These are phyloP conservation scores for Campoplex capitator DNA, from an alignment of 2,888 invertebrate genomes.

Conservation along the genomic window DNA sequence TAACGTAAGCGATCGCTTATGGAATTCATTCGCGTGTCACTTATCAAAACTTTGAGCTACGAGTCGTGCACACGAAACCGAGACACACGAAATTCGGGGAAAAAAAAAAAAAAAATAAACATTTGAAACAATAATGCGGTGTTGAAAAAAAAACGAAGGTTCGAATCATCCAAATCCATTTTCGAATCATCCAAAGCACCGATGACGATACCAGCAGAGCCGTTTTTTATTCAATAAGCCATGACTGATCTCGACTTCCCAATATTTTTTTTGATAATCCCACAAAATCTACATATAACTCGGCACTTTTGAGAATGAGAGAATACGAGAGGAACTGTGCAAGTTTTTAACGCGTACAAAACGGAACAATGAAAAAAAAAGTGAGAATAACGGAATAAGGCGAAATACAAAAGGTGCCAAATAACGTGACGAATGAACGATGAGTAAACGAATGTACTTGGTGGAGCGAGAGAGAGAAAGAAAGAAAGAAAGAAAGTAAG, in stretches of 20 bases:
- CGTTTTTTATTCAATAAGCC: conserved; percentile 30
- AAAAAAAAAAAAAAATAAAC: not conserved
- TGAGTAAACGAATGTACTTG: not conserved
- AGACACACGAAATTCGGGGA: too few species aligned
- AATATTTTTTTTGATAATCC: conserved; percentile 72
- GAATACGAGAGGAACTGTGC: not conserved
- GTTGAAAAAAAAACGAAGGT: conserved; percentile 20
- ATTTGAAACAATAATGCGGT: not conserved
- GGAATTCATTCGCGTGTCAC: too few species aligned
- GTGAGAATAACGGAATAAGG: conserved; percentile 27
- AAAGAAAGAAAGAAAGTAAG: not conserved
- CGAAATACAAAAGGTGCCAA: conserved; percentile 70
- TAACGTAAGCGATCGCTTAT: too few species aligned
- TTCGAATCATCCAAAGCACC: not conserved
- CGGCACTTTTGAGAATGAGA: not conserved
- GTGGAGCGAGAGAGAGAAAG: not conserved
- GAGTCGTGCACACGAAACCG: too few species aligned
- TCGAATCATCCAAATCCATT: not conserved
- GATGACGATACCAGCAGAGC: not conserved
- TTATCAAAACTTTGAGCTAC: too few species aligned
- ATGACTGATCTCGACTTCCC: conserved; percentile 63
- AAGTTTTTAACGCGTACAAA: conserved; percentile 35
- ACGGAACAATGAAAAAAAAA: not conserved
- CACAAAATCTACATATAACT: conserved; percentile 51
- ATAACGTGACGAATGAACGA: conserved; percentile 49